Evolutionary conservation across 2,888 invertebrate genomes (phyloP).

Genomic region (Protophormia terraenovae): DNA sequence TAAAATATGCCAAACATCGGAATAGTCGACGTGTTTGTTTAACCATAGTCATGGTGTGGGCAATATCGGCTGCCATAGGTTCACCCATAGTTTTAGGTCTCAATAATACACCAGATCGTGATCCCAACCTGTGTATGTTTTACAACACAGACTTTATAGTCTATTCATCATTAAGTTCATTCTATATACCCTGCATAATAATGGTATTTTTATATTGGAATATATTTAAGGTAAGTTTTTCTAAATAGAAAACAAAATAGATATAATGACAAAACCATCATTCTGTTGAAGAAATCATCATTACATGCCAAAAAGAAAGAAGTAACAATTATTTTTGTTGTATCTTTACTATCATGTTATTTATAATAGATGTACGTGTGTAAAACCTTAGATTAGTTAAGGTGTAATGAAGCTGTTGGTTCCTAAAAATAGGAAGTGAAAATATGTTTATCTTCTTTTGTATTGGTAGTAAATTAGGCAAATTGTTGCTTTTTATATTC

Average conservation of each 20-base stretch:
- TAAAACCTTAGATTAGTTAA: conserved; percentile 49
- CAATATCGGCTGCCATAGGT: conserved; percentile 96
- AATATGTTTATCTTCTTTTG: conserved; percentile 3
- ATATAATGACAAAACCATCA: background rate
- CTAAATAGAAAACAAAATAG: no score
- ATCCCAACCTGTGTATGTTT: conserved; percentile 94
- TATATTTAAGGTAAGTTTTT: conserved; percentile 93
- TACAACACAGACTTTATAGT: conserved; percentile 99
- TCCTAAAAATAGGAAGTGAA: background rate
- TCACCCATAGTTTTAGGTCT: conserved; percentile 97
- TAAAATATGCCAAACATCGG: conserved; percentile 99
- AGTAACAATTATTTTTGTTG: no score
- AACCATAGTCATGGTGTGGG: conserved; percentile 97
- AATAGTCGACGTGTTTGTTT: conserved; percentile 96
- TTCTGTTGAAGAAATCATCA: no score
- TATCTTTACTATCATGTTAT: no score
- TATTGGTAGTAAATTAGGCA: conserved; percentile 53
- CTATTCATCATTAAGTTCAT: conserved; percentile 98
- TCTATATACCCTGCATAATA: conserved; percentile 98
- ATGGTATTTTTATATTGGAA: conserved; percentile 99
- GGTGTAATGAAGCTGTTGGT: background rate
- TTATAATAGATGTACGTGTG: no score
- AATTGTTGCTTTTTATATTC: conserved; percentile 44
- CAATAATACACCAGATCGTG: conserved; percentile 94
- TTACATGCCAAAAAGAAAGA: background rate